A percentile compares a stretch with the other conserved stretches of the same genome.
Conservation (phyloP, 2,888 invertebrate species). For the Steinernema scapterisci region DNA sequence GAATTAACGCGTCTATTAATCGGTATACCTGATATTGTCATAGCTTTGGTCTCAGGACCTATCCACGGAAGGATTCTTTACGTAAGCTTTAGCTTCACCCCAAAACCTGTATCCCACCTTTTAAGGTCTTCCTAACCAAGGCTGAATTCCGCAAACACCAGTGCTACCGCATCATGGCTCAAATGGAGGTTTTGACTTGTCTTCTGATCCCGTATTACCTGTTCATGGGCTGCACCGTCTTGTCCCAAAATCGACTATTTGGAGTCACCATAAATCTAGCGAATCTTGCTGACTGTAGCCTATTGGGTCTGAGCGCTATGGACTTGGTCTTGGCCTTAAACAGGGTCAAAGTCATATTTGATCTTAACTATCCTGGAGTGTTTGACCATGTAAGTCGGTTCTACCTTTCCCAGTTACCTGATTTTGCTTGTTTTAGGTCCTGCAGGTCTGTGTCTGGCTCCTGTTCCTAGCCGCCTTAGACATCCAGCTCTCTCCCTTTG, state of each 20-base stretch:
- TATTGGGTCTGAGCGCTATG: not conserved
- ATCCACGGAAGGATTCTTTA: not conserved
- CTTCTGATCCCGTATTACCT: not conserved
- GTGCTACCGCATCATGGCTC: constrained; percentile 11
- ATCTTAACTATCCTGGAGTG: not conserved
- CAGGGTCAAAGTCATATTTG: not conserved
- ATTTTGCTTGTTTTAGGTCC: not conserved
- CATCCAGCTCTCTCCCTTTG: not conserved
- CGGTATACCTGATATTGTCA: no score
- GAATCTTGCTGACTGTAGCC: not conserved
- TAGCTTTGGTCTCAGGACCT: not conserved
- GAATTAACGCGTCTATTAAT: no score
- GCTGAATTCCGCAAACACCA: not conserved
- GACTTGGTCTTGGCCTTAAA: not conserved
- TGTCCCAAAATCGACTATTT: not conserved
- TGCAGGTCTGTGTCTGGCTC: not conserved
- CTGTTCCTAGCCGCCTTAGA: not conserved
- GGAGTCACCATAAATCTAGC: not conserved
- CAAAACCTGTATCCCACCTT: no score
- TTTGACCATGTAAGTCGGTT: not conserved
- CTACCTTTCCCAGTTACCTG: not conserved
- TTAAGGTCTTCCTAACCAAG: not conserved
- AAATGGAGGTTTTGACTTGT: not conserved
- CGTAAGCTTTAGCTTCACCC: no score
- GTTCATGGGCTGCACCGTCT: not conserved